These are phyloP conservation scores for Andrena marginata DNA, from an alignment of 2,888 invertebrate genomes.

Conservation along the genomic window DNA sequence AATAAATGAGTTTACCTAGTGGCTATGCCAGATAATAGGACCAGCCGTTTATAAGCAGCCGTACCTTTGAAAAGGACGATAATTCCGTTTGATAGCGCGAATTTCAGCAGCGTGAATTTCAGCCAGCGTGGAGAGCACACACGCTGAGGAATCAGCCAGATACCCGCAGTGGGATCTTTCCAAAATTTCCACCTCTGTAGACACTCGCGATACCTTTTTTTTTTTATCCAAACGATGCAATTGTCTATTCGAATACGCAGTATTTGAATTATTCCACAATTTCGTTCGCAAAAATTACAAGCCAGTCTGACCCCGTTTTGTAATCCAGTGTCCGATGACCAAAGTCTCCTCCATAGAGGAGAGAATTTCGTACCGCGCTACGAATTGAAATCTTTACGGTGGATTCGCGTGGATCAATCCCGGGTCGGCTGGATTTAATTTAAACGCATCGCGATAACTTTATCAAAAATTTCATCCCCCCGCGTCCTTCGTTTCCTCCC, in stretches of 20 bases:
- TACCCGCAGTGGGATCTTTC: background rate
- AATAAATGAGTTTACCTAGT: constrained; percentile 27
- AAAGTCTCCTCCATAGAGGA: background rate
- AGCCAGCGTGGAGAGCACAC: background rate
- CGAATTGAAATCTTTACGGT: constrained; percentile 26
- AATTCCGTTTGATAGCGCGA: constrained; percentile 26
- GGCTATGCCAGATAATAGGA: constrained; percentile 29
- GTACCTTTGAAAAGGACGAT: constrained; percentile 4
- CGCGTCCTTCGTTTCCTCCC: background rate
- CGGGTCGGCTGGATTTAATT: constrained; percentile 28
- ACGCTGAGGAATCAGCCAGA: background rate
- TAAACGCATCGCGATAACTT: constrained; percentile 28
- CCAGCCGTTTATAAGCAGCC: constrained; percentile 13
- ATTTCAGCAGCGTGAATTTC: constrained; percentile 11
- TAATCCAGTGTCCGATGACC: constrained; percentile 7
- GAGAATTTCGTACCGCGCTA: constrained; percentile 17
- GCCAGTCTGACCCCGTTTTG: constrained; percentile 16
- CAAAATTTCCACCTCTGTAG: background rate
- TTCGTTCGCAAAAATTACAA: no score
- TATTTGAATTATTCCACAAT: background rate
- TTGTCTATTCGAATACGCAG: background rate
- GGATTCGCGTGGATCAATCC: background rate
- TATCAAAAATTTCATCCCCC: constrained; percentile 12
- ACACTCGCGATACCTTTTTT: background rate
- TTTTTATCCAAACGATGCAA: background rate